Evolutionary conservation across 2,888 invertebrate genomes (phyloP).

Genomic region (Syritta pipiens): DNA sequence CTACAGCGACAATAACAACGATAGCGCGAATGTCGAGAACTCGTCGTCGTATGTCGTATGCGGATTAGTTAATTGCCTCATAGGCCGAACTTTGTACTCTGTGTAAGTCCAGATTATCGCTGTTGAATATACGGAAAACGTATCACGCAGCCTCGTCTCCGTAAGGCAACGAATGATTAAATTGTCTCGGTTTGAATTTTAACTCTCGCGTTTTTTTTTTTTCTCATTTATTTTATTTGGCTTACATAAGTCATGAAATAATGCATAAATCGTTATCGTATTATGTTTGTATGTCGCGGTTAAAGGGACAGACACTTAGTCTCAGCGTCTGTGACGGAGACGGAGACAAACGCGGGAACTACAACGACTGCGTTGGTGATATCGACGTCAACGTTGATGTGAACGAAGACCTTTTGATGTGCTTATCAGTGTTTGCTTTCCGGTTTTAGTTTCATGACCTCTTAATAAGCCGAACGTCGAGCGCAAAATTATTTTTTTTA

Average conservation of each 20-base stretch:
- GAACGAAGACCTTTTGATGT: constrained; percentile 25
- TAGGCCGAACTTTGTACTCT: constrained; percentile 49
- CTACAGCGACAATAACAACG: not conserved
- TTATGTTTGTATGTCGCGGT: constrained; percentile 6
- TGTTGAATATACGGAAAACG: constrained; percentile 18
- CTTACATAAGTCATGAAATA: constrained; percentile 5
- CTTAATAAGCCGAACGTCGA: too few relatives aligned
- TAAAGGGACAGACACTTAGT: constrained; percentile 40
- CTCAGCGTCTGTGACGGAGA: constrained; percentile 1
- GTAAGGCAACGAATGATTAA: not conserved
- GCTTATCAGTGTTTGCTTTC: constrained; percentile 51
- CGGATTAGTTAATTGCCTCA: constrained; percentile 41
- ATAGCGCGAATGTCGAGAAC: constrained; percentile 25
- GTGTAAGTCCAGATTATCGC: constrained; percentile 32
- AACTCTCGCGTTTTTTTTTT: too few relatives aligned
- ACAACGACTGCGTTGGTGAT: not conserved
- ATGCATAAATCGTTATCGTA: constrained; percentile 8
- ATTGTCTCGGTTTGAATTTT: not conserved
- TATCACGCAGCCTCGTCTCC: not conserved
- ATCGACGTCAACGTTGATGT: constrained; percentile 21
- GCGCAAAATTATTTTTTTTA: too few relatives aligned
- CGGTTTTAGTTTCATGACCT: constrained; percentile 55
- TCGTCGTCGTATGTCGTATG: constrained; percentile 20
- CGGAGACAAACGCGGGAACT: not conserved
- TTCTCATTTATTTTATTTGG: not conserved